These are phyloP conservation scores for Archaeoteleia sp. DNA, from an alignment of 2,888 invertebrate species.

Conservation along the genomic window DNA sequence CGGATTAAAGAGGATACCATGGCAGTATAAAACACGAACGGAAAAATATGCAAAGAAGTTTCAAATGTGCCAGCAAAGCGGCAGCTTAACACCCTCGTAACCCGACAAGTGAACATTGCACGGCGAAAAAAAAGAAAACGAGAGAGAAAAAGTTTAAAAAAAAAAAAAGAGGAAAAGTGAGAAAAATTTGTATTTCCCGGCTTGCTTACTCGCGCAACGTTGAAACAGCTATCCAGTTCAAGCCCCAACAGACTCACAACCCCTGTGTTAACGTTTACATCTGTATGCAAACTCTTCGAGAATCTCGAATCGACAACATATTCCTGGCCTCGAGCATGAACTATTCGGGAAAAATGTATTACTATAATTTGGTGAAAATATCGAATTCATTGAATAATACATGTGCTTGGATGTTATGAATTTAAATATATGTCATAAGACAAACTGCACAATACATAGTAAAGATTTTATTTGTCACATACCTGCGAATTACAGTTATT, in stretches of 20 bases:
- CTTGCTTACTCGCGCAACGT: conserved; percentile 63
- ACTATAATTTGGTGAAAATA: too few species aligned
- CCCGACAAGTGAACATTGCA: conserved; percentile 52
- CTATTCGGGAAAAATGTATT: too few species aligned
- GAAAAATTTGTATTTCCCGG: conserved; percentile 69
- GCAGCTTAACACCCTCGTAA: conserved; percentile 64
- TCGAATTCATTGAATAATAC: too few species aligned
- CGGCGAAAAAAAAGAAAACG: conserved; percentile 51
- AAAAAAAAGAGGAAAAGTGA: too few species aligned
- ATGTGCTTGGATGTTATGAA: too few species aligned
- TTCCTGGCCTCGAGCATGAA: too few species aligned
- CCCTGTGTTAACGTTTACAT: conserved; percentile 46
- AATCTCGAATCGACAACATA: conserved; percentile 42
- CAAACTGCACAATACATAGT: too few species aligned
- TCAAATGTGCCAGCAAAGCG: conserved; percentile 58
- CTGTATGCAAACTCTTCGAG: conserved; percentile 54
- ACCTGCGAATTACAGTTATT: too few species aligned
- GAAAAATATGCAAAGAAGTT: conserved; percentile 61
- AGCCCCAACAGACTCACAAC: too few species aligned
- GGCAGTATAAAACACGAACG: conserved; percentile 37
- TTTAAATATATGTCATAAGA: too few species aligned
- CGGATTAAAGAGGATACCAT: conserved; percentile 36
- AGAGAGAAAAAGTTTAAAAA: too few species aligned
- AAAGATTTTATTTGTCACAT: too few species aligned
- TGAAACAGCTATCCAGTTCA: conserved; percentile 60